Conservation (phyloP, 2,888 invertebrate genomes). For the Congeria kusceri region DNA sequence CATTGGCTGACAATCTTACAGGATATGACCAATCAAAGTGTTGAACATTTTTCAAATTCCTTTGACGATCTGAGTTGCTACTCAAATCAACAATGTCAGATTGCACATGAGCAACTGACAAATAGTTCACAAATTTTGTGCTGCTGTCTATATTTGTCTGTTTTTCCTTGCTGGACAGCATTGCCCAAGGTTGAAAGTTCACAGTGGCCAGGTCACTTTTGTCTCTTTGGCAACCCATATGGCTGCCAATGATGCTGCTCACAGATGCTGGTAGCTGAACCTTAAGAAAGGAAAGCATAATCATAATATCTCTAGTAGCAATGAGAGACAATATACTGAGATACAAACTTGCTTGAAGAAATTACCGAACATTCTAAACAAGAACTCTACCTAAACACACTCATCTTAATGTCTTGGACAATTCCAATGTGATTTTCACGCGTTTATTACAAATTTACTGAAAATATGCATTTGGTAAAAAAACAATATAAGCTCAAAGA, state of each 20-base stretch:
- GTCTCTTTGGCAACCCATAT: slow-evolving; percentile 40
- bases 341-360: too few relatives aligned
- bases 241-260: slow-evolving; percentile 17
- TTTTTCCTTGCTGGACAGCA: slow-evolving; percentile 9
- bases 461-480: too few relatives aligned
- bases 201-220: slow-evolving; percentile 53
- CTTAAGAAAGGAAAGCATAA: too few relatives aligned
- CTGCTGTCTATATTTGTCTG: slow-evolving; percentile 46
- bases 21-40: slow-evolving; percentile 70
- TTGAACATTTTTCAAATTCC: neutral
- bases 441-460: too few relatives aligned
- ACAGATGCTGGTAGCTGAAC: neutral
- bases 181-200: slow-evolving; percentile 42
- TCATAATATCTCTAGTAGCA: too few relatives aligned
- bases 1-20: slow-evolving; percentile 64
- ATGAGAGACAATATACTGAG: too few relatives aligned
- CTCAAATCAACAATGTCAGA: neutral
- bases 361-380: too few relatives aligned
- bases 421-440: too few relatives aligned
- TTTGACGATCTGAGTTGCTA: neutral
- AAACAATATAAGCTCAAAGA: too few relatives aligned
- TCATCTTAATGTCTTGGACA: too few relatives aligned
- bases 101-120: slow-evolving; percentile 27
- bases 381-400: too few relatives aligned
- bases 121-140: slow-evolving; percentile 59